phyloP scores from a whole-genome alignment of 2,113 vertebrate genomes.

The Platanista minor region DNA sequence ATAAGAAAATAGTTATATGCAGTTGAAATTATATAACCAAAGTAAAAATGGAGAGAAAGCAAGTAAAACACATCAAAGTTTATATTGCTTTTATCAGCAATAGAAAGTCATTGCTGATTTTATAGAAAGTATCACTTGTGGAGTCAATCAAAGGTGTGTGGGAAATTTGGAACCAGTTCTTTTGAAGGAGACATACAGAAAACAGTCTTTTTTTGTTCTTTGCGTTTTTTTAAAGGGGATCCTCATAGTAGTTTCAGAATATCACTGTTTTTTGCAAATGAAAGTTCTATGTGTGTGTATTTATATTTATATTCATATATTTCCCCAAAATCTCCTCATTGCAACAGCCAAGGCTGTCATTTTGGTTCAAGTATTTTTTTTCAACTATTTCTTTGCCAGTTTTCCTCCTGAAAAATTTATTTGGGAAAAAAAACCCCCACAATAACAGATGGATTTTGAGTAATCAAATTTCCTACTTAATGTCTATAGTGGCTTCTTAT shows the following conservation, averaged over 20 bases:
- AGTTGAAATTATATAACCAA: not conserved
- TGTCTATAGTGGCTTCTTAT: not conserved
- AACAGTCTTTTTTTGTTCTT: not conserved
- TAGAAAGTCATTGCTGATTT: not conserved
- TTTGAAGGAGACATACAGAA: not conserved
- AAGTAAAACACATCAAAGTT: not conserved
- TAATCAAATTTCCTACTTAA: not conserved
- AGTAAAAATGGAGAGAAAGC: not conserved
- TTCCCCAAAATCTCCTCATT: not conserved
- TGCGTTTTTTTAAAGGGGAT: not conserved
- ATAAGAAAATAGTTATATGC: not conserved
- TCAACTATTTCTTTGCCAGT: not conserved
- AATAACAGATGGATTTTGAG: constrained; percentile 6
- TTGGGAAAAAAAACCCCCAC: not conserved
- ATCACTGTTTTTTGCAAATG: not conserved
- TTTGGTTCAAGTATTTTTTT: not conserved
- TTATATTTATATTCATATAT: not conserved
- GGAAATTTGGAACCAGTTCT: not conserved
- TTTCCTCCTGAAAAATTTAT: not conserved
- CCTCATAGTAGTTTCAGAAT: not conserved
- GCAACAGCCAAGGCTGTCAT: not conserved
- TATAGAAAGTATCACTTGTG: not conserved
- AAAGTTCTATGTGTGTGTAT: not conserved
- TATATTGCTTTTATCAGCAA: too few relatives aligned
- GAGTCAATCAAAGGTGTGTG: not conserved